Evolutionary conservation across 2,113 vertebrate species (phyloP).

Genomic region (Brachypteracias leptosomus): DNA sequence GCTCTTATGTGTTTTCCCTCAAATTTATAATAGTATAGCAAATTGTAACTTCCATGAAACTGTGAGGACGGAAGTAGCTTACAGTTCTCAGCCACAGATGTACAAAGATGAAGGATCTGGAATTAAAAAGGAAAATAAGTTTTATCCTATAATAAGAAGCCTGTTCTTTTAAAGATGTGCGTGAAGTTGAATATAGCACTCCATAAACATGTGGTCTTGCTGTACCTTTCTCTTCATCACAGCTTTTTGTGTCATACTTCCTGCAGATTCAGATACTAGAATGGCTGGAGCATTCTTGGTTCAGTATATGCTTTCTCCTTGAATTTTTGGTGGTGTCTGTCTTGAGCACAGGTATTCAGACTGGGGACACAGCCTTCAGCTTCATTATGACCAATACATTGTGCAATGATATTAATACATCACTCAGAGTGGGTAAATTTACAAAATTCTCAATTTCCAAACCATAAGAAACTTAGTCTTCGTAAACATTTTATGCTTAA

Average conservation of each 20-base stretch:
- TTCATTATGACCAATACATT: neutral
- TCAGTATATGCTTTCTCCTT: neutral
- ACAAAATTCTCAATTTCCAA: neutral
- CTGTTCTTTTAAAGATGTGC: neutral
- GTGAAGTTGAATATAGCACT: neutral
- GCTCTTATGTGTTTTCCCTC: neutral
- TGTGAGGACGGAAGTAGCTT: neutral
- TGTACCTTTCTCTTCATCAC: neutral
- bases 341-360: neutral
- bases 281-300: neutral
- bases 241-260: neutral
- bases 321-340: neutral
- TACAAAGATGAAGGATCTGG: neutral
- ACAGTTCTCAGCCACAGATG: neutral
- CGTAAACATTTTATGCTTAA: neutral
- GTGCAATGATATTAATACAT: neutral
- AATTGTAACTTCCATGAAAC: neutral
- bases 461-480: neutral
- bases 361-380: neutral
- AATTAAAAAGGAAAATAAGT: neutral
- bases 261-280: neutral
- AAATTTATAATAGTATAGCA: neutral
- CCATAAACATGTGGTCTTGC: neutral
- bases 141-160: neutral
- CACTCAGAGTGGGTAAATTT: neutral